These are phyloP conservation scores for Dioctria linearis DNA, from an alignment of 2,888 invertebrate species.

Conservation along the genomic window DNA sequence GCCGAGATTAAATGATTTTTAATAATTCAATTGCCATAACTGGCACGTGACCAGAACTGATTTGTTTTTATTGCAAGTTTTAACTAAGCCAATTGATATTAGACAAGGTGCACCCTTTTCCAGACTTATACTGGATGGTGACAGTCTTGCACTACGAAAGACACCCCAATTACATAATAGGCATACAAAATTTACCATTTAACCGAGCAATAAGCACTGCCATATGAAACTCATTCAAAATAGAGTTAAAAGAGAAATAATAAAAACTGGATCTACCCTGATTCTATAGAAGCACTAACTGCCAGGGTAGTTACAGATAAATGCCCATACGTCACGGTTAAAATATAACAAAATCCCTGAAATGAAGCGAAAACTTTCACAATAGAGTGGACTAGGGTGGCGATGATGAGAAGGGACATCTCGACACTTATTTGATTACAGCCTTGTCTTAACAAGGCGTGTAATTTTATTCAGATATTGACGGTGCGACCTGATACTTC, in stretches of 20 bases:
- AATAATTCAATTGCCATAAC: conserved; percentile 63
- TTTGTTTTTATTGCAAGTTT: conserved; percentile 67
- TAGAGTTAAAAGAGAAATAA: conserved; percentile 36
- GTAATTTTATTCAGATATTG: conserved; percentile 7
- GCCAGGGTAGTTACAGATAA: conserved; percentile 14
- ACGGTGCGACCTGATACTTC: no score
- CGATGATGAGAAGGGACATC: neutral
- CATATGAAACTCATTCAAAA: conserved; percentile 5
- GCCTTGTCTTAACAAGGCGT: conserved; percentile 1
- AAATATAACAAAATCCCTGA: neutral
- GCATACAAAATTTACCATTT: conserved; percentile 26
- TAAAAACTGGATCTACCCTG: neutral
- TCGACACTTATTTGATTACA: neutral
- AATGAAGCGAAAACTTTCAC: conserved; percentile 27
- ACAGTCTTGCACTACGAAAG: neutral
- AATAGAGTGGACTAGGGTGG: conserved; percentile 4
- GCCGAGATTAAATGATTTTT: conserved; percentile 21
- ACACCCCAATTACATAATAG: conserved; percentile 35
- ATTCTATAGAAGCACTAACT: neutral
- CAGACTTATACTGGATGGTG: neutral
- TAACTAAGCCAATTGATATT: conserved; percentile 24
- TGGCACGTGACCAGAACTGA: conserved; percentile 71
- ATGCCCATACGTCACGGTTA: conserved; percentile 35
- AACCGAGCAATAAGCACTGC: conserved; percentile 20
- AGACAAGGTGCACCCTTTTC: conserved; percentile 14